Conservation (phyloP, 2,797 vertebrate species). For the Sebastes hubbsi region DNA sequence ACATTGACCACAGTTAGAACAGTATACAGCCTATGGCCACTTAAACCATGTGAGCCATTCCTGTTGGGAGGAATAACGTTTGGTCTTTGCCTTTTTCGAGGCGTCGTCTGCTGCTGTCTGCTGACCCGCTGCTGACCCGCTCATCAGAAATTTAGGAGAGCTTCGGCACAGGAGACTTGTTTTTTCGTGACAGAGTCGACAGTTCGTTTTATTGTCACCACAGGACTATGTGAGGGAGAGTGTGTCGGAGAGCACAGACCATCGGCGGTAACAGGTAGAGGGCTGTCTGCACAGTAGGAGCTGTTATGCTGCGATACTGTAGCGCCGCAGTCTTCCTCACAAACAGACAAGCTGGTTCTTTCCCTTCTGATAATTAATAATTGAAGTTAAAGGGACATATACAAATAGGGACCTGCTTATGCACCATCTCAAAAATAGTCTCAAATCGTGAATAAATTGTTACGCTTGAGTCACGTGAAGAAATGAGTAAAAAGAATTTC, state of each 20-base stretch:
- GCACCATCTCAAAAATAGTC: not conserved
- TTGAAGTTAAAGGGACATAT: not conserved
- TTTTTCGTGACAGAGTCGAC: not conserved
- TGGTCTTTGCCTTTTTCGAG: constrained; percentile 26
- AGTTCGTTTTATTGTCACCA: constrained; percentile 40
- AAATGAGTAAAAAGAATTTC: not conserved
- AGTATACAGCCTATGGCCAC: not conserved
- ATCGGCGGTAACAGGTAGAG: constrained; percentile 4
- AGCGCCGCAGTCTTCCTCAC: not conserved
- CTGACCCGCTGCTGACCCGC: constrained; percentile 25
- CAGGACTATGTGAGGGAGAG: constrained; percentile 6
- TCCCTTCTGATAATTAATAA: constrained; percentile 9
- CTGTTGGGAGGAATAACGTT: constrained; percentile 12
- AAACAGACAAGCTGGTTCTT: not conserved
- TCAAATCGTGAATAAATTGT: not conserved
- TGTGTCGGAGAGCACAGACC: constrained; percentile 2
- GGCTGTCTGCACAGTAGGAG: not conserved
- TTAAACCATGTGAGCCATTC: not conserved
- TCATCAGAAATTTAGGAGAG: constrained; percentile 5
- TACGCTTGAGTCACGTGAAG: not conserved
- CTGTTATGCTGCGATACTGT: not conserved
- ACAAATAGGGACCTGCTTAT: not conserved
- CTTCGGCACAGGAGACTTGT: constrained; percentile 11
- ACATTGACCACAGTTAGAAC: not conserved
- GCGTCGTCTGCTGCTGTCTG: constrained; percentile 18